Conservation (phyloP, 2,888 invertebrate genomes). For the Nymphalis polychloros region DNA sequence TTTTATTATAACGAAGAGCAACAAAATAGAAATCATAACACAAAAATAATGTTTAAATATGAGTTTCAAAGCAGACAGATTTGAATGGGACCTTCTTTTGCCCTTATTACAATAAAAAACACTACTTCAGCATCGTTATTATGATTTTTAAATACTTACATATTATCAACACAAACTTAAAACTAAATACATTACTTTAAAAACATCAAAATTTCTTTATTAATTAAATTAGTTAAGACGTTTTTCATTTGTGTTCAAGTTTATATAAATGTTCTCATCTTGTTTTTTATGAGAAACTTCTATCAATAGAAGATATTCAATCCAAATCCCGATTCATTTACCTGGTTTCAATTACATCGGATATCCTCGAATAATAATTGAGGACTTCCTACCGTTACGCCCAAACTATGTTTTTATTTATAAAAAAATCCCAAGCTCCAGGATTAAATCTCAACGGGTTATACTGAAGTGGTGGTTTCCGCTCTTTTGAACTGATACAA, state of each 20-base stretch:
- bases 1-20: constrained; percentile 36
- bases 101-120: neutral
- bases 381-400: constrained; percentile 71
- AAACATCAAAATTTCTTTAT: too few species aligned
- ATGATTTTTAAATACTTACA: too few species aligned
- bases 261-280: neutral
- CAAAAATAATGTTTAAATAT: constrained; percentile 31
- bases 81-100: neutral
- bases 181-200: too few species aligned
- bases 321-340: constrained; percentile 47
- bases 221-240: too few species aligned
- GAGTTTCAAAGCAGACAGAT: constrained; percentile 14
- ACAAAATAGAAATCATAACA: constrained; percentile 39
- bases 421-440: constrained; percentile 63
- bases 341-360: constrained; percentile 67
- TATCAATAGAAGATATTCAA: constrained; percentile 23
- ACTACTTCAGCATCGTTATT: too few species aligned
- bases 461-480: constrained; percentile 66
- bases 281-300: neutral
- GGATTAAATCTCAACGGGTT: constrained; percentile 66
- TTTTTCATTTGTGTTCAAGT: neutral
- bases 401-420: constrained; percentile 47
- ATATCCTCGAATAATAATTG: constrained; percentile 72
- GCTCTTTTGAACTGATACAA: constrained; percentile 48
- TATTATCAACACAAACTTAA: too few species aligned